A percentile compares a stretch with the other conserved stretches of the same genome.
These are phyloP conservation scores for Heliconius eleuchia DNA, from an alignment of 1,140 invertebrate species.

Conservation along the genomic window DNA sequence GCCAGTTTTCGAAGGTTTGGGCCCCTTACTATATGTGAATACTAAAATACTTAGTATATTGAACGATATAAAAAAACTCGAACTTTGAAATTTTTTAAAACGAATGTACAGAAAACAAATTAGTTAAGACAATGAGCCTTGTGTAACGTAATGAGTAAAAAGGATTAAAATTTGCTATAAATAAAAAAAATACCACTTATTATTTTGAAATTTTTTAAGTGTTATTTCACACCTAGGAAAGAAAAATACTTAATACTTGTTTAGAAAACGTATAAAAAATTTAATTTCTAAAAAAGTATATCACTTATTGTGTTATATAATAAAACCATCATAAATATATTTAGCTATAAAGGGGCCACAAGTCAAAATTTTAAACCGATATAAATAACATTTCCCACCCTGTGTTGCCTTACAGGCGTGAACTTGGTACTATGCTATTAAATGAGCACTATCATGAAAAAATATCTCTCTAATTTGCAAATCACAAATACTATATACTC, in stretches of 20 bases:
- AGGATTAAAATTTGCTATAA: too few species aligned
- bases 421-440: slow-evolving; percentile 40
- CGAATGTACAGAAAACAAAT: too few species aligned
- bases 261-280: too few species aligned
- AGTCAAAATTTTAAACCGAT: neutral
- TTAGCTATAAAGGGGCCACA: neutral
- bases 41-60: neutral
- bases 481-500: slow-evolving; percentile 54
- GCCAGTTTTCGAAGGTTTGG: neutral
- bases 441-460: slow-evolving; percentile 64
- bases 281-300: neutral
- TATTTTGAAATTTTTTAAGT: too few species aligned
- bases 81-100: too few species aligned
- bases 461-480: slow-evolving; percentile 74
- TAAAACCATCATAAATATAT: too few species aligned
- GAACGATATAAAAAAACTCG: too few species aligned
- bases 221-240: too few species aligned
- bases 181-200: too few species aligned
- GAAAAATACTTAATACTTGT: too few species aligned
- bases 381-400: slow-evolving; percentile 22
- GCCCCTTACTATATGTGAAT: neutral
- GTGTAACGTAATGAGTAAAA: too few species aligned
- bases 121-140: too few species aligned
- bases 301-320: neutral
- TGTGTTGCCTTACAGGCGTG: slow-evolving; percentile 36